phyloP scores from a whole-genome alignment of 2,888 invertebrate species.

The Synergus japonicus region DNA sequence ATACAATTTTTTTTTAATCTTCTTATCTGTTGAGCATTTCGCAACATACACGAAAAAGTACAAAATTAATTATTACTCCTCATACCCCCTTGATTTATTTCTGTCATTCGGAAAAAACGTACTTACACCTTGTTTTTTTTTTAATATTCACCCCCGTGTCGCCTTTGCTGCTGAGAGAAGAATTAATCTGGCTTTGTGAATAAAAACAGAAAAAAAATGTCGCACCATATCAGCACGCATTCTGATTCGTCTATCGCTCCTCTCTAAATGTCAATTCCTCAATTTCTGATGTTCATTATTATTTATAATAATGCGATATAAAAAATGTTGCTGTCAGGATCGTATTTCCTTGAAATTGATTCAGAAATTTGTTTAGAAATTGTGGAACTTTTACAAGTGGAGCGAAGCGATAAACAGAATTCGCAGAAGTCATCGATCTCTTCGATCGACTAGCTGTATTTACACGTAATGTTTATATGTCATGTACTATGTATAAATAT shows the following conservation, averaged over 20 bases:
- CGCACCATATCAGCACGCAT: slow-evolving; percentile 42
- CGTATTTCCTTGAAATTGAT: not conserved
- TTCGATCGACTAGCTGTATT: slow-evolving; percentile 20
- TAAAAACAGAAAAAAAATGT: not conserved
- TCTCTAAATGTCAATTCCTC: not conserved
- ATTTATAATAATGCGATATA: not conserved
- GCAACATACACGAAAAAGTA: slow-evolving; percentile 75
- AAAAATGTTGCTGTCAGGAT: not conserved
- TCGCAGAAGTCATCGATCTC: slow-evolving; percentile 25
- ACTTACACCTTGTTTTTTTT: slow-evolving; percentile 52
- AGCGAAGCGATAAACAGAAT: slow-evolving; percentile 27
- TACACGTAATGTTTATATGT: slow-evolving; percentile 21
- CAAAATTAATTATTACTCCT: slow-evolving; percentile 74
- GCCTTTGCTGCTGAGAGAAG: slow-evolving; percentile 47
- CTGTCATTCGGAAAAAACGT: slow-evolving; percentile 53
- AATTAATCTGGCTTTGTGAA: slow-evolving; percentile 44
- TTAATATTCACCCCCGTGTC: slow-evolving; percentile 29
- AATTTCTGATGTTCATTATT: not conserved
- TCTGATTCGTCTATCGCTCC: not conserved
- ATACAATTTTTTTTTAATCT: slow-evolving; percentile 52
- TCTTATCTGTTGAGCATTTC: slow-evolving; percentile 72
- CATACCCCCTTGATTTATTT: slow-evolving; percentile 62
- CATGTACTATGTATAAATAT: slow-evolving; percentile 53
- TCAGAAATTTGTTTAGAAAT: not conserved
- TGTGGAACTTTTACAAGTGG: slow-evolving; percentile 9